Percentiles rank a stretch among this genome's conserved stretches.
Evolutionary conservation across 2,888 invertebrate genomes (phyloP).

Genomic region (Drosophila engyochracea): DNA sequence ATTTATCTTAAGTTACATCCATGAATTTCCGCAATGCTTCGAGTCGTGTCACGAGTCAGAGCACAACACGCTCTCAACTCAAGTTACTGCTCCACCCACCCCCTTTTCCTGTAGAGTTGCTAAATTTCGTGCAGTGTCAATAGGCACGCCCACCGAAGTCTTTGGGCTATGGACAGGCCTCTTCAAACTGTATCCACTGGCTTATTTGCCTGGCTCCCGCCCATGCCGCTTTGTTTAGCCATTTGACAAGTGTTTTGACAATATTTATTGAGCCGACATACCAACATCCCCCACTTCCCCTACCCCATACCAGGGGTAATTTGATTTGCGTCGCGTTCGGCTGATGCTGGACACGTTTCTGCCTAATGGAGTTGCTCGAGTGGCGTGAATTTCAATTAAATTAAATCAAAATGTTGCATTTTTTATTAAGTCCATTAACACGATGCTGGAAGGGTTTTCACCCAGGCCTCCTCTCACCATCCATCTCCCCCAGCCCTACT

Average conservation of each 20-base stretch:
- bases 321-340: constrained; percentile 72
- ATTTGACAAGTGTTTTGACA: constrained; percentile 84
- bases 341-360: constrained; percentile 82
- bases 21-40: not conserved
- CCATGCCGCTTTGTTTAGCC: constrained; percentile 72
- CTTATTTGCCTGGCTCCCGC: constrained; percentile 41
- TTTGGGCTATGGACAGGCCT: constrained; percentile 30
- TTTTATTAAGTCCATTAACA: constrained; percentile 80
- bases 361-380: constrained; percentile 84
- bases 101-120: constrained; percentile 24
- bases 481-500: constrained; percentile 31
- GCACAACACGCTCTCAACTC: not conserved
- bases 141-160: constrained; percentile 62
- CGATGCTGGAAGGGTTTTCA: constrained; percentile 58
- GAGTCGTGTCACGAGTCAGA: constrained; percentile 3
- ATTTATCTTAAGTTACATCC: not conserved
- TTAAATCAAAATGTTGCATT: constrained; percentile 82
- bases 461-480: not conserved
- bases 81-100: constrained; percentile 21
- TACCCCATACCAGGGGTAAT: constrained; percentile 61
- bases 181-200: constrained; percentile 51
- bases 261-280: constrained; percentile 75
- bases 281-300: not conserved
- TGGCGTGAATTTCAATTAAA: constrained; percentile 84
- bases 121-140: constrained; percentile 65